phyloP scores from a whole-genome alignment of 2,888 invertebrate genomes.

The Lucinisca nassula region DNA sequence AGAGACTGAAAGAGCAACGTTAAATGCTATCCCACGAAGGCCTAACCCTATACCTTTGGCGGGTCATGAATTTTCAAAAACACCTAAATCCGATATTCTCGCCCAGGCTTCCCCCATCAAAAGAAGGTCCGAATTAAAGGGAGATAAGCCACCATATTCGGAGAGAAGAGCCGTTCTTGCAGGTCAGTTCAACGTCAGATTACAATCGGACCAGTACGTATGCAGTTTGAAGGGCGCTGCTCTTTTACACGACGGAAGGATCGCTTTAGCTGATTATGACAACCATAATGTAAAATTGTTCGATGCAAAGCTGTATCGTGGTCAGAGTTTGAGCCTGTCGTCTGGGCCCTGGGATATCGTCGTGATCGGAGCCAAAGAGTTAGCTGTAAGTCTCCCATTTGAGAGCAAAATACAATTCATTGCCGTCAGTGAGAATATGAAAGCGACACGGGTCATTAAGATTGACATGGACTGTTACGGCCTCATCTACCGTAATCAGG shows the following conservation, averaged over 20 bases:
- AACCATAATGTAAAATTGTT: slow-evolving; percentile 68
- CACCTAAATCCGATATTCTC: slow-evolving; percentile 41
- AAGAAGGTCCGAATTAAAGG: slow-evolving; percentile 51
- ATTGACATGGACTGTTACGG: slow-evolving; percentile 71
- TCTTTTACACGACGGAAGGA: slow-evolving; percentile 53
- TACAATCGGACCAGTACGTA: slow-evolving; percentile 44
- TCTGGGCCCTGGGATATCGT: slow-evolving; percentile 67
- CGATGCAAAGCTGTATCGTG: slow-evolving; percentile 65
- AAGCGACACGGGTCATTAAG: slow-evolving; percentile 59
- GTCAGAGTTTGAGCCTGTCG: slow-evolving; percentile 51
- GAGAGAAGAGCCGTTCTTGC: slow-evolving; percentile 60
- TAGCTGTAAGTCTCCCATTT: slow-evolving; percentile 65
- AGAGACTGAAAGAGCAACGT: background rate
- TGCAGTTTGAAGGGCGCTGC: slow-evolving; percentile 65
- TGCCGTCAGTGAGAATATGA: slow-evolving; percentile 49
- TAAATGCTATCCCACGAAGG: background rate
- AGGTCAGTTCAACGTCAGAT: slow-evolving; percentile 63
- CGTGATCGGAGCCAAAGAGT: slow-evolving; percentile 58
- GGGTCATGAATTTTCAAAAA: background rate
- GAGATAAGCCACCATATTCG: slow-evolving; percentile 17
- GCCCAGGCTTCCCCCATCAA: slow-evolving; percentile 65
- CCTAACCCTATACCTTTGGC: background rate
- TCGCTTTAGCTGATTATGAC: slow-evolving; percentile 63
- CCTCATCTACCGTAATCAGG: slow-evolving; percentile 60
- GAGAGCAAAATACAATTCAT: slow-evolving; percentile 70